A percentile compares a stretch with the other conserved stretches of the same genome.
Conservation (phyloP, 2,113 vertebrate genomes). For the Clinocottus analis region DNA sequence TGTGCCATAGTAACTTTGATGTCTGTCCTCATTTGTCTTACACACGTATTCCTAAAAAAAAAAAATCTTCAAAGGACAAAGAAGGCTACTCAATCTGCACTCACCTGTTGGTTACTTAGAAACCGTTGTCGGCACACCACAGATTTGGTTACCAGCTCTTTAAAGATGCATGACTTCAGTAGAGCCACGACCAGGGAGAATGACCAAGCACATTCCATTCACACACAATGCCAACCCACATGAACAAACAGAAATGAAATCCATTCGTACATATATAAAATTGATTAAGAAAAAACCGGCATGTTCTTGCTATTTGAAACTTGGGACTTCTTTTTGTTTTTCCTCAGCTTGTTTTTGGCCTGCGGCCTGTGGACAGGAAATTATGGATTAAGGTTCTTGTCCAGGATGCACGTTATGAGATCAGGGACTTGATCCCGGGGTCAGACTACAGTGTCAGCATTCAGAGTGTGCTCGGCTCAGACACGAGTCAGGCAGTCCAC, state of each 20-base stretch:
- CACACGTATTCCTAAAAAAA: slow-evolving; percentile 9
- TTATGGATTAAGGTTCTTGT: slow-evolving; percentile 65
- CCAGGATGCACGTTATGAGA: slow-evolving; percentile 72
- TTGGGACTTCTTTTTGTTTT: not conserved
- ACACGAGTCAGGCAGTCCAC: slow-evolving; percentile 75
- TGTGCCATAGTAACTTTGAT: not conserved
- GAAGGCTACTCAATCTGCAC: slow-evolving; percentile 51
- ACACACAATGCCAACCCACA: slow-evolving; percentile 24
- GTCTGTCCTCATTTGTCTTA: not conserved
- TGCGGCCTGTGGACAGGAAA: slow-evolving; percentile 56
- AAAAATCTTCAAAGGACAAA: slow-evolving; percentile 66
- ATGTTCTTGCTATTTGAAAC: not conserved
- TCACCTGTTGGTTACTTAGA: slow-evolving; percentile 86
- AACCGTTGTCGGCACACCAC: slow-evolving; percentile 78
- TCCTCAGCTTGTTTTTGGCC: slow-evolving; percentile 81
- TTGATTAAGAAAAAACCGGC: not conserved
- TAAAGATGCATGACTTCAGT: slow-evolving; percentile 89
- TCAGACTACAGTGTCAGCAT: slow-evolving; percentile 86
- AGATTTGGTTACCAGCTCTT: slow-evolving; percentile 89
- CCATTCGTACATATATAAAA: not conserved
- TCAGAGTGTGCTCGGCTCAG: slow-evolving; percentile 82
- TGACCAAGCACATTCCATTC: slow-evolving; percentile 64
- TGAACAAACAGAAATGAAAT: not conserved
- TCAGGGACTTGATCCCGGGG: slow-evolving; percentile 84
- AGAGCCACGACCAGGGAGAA: slow-evolving; percentile 54